These are phyloP conservation scores for Zaprionus capensis DNA, from an alignment of 1,140 invertebrate genomes.

Conservation along the genomic window DNA sequence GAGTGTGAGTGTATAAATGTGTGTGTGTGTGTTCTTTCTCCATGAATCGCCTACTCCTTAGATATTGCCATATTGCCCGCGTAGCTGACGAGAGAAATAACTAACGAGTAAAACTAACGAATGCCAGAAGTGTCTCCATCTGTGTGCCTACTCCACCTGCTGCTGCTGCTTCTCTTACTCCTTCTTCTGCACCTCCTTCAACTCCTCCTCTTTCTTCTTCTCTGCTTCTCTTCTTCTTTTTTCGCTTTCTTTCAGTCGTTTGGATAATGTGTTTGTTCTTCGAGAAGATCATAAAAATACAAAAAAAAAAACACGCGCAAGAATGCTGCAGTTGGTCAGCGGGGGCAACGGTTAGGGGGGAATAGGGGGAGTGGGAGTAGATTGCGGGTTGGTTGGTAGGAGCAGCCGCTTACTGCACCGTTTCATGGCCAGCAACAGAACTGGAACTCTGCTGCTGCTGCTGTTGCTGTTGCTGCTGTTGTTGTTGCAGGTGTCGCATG, in stretches of 20 bases:
- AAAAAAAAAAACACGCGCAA: slow-evolving; percentile 4
- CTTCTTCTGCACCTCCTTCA: neutral
- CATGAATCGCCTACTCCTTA: slow-evolving; percentile 30
- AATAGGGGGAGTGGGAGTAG: neutral
- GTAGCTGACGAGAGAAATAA: slow-evolving; percentile 37
- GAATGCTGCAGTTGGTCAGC: slow-evolving; percentile 15
- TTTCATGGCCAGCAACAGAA: slow-evolving; percentile 59
- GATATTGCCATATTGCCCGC: slow-evolving; percentile 80
- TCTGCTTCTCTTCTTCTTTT: neutral
- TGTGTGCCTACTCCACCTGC: slow-evolving; percentile 10
- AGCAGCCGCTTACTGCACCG: slow-evolving; percentile 60
- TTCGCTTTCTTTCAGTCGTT: slow-evolving; percentile 38
- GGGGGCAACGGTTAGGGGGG: neutral
- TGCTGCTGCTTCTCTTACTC: neutral
- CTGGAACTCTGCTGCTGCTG: slow-evolving; percentile 42
- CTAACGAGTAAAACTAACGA: slow-evolving; percentile 45
- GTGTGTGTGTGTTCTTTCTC: slow-evolving; percentile 7
- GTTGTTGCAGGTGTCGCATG: slow-evolving; percentile 85
- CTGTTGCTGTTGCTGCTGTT: slow-evolving; percentile 63
- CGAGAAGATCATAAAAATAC: slow-evolving; percentile 19
- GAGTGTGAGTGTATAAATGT: neutral
- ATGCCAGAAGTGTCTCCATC: slow-evolving; percentile 20
- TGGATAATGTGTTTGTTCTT: slow-evolving; percentile 16
- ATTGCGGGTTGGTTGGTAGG: neutral
- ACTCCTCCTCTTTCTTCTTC: neutral